phyloP scores from a whole-genome alignment of 1,140 invertebrate species.

The Drosophila saltans region DNA sequence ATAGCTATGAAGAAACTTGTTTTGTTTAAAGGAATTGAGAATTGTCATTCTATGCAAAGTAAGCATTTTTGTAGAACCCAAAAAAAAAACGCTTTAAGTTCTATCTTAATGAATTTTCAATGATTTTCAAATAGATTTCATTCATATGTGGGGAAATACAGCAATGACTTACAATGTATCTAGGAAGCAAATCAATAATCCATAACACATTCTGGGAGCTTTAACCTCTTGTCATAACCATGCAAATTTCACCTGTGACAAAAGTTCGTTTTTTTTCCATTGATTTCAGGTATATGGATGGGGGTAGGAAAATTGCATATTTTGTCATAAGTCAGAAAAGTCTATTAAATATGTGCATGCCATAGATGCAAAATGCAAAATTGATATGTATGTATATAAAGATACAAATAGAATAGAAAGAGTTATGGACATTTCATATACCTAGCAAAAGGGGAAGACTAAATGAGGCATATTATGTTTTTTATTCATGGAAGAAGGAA shows the following conservation, averaged over 20 bases:
- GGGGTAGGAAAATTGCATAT: slow-evolving; percentile 53
- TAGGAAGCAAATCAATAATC: slow-evolving; percentile 30
- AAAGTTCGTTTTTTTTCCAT: slow-evolving; percentile 28
- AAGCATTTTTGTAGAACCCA: no score
- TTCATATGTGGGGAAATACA: not conserved
- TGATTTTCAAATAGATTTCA: not conserved
- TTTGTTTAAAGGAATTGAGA: no score
- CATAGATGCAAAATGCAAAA: slow-evolving; percentile 55
- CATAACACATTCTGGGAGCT: slow-evolving; percentile 42
- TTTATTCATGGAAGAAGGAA: not conserved
- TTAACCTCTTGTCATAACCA: slow-evolving; percentile 76
- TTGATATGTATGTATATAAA: slow-evolving; percentile 39
- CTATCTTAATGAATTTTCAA: not conserved
- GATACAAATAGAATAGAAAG: slow-evolving; percentile 16
- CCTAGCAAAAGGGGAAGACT: slow-evolving; percentile 29
- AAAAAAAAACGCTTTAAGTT: no score
- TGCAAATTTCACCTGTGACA: slow-evolving; percentile 74
- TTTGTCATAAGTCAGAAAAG: slow-evolving; percentile 71
- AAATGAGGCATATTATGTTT: not conserved
- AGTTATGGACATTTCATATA: slow-evolving; percentile 56
- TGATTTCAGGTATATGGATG: not conserved
- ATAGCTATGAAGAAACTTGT: not conserved
- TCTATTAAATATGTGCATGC: slow-evolving; percentile 79
- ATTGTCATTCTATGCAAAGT: no score
- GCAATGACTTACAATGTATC: slow-evolving; percentile 7